These are phyloP conservation scores for Mus caroli DNA, from an alignment of 2,797 vertebrate genomes.

Conservation along the genomic window DNA sequence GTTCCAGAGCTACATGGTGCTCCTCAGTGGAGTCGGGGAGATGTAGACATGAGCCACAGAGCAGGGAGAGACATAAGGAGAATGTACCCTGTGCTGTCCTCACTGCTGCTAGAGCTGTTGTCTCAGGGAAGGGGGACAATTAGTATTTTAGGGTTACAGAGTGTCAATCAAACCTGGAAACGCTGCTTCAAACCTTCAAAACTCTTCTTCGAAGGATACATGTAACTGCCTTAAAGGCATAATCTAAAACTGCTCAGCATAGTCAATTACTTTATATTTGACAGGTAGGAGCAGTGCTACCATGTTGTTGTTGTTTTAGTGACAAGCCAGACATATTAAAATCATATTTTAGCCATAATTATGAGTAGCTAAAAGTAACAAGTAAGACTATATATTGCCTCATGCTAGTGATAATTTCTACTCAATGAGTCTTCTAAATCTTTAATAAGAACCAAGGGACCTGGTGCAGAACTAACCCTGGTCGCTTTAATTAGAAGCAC, in stretches of 20 bases:
- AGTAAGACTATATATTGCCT: neutral
- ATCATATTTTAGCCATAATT: conserved; percentile 22
- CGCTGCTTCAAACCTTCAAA: neutral
- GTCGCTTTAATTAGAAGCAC: conserved; percentile 13
- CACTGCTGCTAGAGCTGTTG: neutral
- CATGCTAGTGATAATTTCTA: conserved; percentile 61
- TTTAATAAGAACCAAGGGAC: conserved; percentile 50
- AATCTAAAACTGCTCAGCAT: neutral
- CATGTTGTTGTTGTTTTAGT: neutral
- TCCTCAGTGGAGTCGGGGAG: neutral
- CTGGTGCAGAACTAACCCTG: neutral
- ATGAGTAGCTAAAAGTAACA: conserved; percentile 41
- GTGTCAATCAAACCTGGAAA: neutral
- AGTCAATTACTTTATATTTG: conserved; percentile 14
- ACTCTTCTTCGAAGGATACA: neutral
- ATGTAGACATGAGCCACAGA: neutral
- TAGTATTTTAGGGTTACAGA: conserved; percentile 33
- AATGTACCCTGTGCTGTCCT: neutral
- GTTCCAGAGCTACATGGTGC: neutral
- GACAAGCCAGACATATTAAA: neutral
- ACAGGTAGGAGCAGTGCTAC: neutral
- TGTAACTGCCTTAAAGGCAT: neutral
- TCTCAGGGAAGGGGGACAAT: neutral
- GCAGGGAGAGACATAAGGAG: neutral
- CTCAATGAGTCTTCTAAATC: conserved; percentile 33